Base-by-base conservation (phyloP, 2,888 invertebrate genomes). In the Lepidochitona cinerea region DNA sequence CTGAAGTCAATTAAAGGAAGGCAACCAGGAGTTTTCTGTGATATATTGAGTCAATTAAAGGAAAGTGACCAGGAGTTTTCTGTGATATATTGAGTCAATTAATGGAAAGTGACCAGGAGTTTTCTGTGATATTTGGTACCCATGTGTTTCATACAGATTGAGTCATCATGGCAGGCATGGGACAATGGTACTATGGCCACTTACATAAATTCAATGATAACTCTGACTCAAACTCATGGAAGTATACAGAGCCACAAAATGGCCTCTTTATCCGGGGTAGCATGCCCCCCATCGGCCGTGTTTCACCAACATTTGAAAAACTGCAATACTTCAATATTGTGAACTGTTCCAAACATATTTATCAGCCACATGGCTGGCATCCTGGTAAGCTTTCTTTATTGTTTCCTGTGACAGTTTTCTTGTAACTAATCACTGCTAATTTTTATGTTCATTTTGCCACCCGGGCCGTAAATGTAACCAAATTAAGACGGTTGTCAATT, bases 101-200 rank as follows among this genome's bases (percentile, higher is more conserved):
- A n/a, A n/a, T n/a, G n/a, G n/a, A n/a, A n/a, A n/a, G n/a, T n/a
- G n/a, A n/a, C n/a, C n/a, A n/a, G n/a, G n/a, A n/a, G n/a, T n/a
- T n/a, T n/a, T n/a, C n/a, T n/a, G n/a, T n/a, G n/a, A n/a, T n/a
- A n/a, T n/a, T n/a, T n/a, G n/a, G n/a, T n/a, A n/a, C n/a, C n/a
- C n/a, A n/a, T n/a, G n/a, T n/a, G n/a, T n/a, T n/a, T n/a, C n/a
- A 7, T 7, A 18, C 49, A 4, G 2, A 23, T 7, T 49, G 23
- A 49, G 49, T 32, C 26, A 26, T 23, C 9, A 59, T 59, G 59
- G 59, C 59, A 26, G 59, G 59, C 59, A 59, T 59, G 59, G 59
- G 59, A 59, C 26, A 29, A 26, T 59, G 59, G 59, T 59, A 59
- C 59, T 59, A 59, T 29, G 59, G 59, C 59, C 59, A 59, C 29